Evolutionary conservation across 2,113 vertebrate species (phyloP).

Genomic region (Rhineura floridana): DNA sequence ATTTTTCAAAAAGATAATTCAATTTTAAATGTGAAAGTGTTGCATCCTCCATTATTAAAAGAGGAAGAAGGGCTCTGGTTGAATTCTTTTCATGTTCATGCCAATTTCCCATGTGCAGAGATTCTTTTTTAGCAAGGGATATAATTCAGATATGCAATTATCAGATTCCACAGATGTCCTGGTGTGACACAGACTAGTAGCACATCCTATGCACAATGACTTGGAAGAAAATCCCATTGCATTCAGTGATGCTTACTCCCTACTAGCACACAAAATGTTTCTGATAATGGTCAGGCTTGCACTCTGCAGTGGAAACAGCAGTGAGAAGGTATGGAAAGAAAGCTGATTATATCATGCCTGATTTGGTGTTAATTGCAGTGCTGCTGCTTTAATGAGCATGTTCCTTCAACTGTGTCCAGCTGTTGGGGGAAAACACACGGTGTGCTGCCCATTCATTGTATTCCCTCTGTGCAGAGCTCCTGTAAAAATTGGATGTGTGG

Average conservation of each 20-base stretch:
- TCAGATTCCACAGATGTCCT: background rate
- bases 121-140: background rate
- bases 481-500: background rate
- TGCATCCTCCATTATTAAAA: background rate
- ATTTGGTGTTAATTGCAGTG: background rate
- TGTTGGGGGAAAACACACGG: background rate
- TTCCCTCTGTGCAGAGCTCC: background rate
- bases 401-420: background rate
- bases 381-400: background rate
- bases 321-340: background rate
- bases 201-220: background rate
- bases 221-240: background rate
- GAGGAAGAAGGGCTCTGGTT: background rate
- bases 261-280: background rate
- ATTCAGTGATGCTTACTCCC: background rate
- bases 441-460: background rate
- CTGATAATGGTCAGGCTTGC: background rate
- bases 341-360: background rate
- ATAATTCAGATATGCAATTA: background rate
- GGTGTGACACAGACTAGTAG: background rate
- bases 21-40: background rate
- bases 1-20: background rate
- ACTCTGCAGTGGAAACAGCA: background rate
- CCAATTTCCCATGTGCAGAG: background rate
- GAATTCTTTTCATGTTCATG: background rate